A percentile compares a stretch with the other conserved stretches of the same genome.
These are phyloP conservation scores for Myiotriccus ornatus DNA, from an alignment of 2,797 vertebrate species.

Conservation along the genomic window DNA sequence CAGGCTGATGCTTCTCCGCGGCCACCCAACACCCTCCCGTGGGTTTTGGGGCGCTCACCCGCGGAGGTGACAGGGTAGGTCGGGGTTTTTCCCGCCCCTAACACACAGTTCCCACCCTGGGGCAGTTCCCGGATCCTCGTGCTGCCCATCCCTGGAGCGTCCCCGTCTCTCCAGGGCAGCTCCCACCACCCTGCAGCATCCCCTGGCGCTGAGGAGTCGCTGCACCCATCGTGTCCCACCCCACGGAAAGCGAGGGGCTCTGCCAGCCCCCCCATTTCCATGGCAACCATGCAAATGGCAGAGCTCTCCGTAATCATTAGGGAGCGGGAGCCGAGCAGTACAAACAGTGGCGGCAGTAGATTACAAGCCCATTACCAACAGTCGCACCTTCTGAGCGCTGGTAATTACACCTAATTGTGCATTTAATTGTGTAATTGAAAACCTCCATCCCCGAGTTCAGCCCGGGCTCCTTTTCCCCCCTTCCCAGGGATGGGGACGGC, in stretches of 20 bases:
- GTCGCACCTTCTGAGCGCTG: conserved; percentile 74
- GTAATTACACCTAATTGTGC: conserved; percentile 82
- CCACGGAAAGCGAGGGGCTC: background rate
- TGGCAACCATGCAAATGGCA: conserved; percentile 77
- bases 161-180: background rate
- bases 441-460: conserved; percentile 66
- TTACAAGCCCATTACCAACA: conserved; percentile 78
- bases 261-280: conserved; percentile 70
- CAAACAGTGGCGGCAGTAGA: conserved; percentile 79
- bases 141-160: fast-evolving
- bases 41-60: background rate
- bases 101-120: fast-evolving
- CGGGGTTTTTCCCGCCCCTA: background rate
- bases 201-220: fast-evolving
- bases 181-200: background rate
- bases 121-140: fast-evolving
- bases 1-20: background rate
- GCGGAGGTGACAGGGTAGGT: fast-evolving
- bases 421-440: conserved; percentile 84
- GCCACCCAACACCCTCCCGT: background rate
- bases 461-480: background rate
- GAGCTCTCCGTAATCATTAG: conserved; percentile 75
- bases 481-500: fast-evolving
- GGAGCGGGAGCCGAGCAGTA: conserved; percentile 67
- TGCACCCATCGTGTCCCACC: fast-evolving